Evolutionary conservation across 2,888 invertebrate species (phyloP).

Genomic region (Acanthoscelides obtectus): DNA sequence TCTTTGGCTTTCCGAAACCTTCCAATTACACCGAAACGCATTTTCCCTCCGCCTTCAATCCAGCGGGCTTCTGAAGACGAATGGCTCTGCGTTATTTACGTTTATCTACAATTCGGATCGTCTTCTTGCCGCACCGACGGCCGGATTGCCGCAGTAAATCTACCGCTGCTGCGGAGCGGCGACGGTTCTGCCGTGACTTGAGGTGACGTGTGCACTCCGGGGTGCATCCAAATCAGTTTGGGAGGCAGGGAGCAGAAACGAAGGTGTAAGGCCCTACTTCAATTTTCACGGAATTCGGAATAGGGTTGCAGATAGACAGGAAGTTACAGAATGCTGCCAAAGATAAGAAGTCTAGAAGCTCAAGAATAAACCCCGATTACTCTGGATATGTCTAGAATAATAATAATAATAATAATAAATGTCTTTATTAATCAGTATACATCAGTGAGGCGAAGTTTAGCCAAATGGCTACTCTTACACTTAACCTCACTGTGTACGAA

Average conservation of each 20-base stretch:
- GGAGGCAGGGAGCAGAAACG: neutral
- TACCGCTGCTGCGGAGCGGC: neutral
- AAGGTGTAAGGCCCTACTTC: neutral
- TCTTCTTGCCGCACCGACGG: slow-evolving; percentile 24
- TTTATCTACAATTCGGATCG: slow-evolving; percentile 33
- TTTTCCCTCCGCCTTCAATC: neutral
- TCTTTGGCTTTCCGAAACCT: neutral
- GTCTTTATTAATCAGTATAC: too few relatives aligned
- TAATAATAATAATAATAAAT: too few relatives aligned
- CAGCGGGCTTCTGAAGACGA: slow-evolving; percentile 19
- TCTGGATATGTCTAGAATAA: too few relatives aligned
- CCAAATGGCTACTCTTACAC: too few relatives aligned
- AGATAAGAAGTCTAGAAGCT: too few relatives aligned
- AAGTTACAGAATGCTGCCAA: too few relatives aligned
- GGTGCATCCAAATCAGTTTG: slow-evolving; percentile 34
- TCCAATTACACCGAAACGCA: neutral
- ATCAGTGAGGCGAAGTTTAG: too few relatives aligned
- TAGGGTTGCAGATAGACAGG: too few relatives aligned
- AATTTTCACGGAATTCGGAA: neutral
- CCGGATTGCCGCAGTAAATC: slow-evolving; percentile 31
- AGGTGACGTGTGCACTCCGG: slow-evolving; percentile 37
- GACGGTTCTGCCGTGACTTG: neutral
- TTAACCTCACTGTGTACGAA: too few relatives aligned
- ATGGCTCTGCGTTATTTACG: slow-evolving; percentile 32
- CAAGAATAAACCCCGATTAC: too few relatives aligned